phyloP scores from a whole-genome alignment of 1,140 invertebrate genomes.

The Hylaeus anthracinus region DNA sequence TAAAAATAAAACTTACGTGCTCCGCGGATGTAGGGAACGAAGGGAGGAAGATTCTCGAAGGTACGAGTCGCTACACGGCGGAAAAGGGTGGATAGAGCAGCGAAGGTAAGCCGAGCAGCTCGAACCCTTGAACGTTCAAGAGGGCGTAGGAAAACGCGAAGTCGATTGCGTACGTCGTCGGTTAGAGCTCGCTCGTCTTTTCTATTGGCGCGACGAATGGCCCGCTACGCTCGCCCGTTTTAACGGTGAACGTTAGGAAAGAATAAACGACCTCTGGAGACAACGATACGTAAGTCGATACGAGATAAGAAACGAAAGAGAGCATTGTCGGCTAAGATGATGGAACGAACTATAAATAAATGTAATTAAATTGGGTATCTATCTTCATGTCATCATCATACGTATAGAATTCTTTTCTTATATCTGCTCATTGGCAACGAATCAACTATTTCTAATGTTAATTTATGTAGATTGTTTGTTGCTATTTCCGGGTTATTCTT shows the following conservation, averaged over 20 bases:
- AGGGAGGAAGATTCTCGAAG: constrained; percentile 16
- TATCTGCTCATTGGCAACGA: too few species aligned
- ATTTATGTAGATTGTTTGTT: too few species aligned
- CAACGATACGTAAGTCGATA: neutral
- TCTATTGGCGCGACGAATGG: neutral
- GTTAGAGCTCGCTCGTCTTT: neutral
- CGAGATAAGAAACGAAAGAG: neutral
- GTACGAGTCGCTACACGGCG: neutral
- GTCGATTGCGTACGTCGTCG: constrained; percentile 12
- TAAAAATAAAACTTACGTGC: neutral
- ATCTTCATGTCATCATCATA: too few species aligned
- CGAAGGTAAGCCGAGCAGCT: constrained; percentile 50
- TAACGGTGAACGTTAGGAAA: neutral
- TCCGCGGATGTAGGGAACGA: neutral
- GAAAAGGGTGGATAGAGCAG: constrained; percentile 8
- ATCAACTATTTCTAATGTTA: too few species aligned
- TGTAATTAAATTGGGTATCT: too few species aligned
- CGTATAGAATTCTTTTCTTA: too few species aligned
- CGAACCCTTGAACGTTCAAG: constrained; percentile 48
- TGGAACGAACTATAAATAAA: too few species aligned
- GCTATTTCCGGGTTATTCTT: too few species aligned
- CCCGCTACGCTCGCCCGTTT: neutral
- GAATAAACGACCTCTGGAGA: neutral
- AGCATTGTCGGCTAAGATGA: neutral
- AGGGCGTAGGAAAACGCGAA: constrained; percentile 9